Evolutionary conservation across 2,113 vertebrate genomes (phyloP), one percentile per base, ranked within the genome.

Genomic region (Eublepharis macularius): DNA sequence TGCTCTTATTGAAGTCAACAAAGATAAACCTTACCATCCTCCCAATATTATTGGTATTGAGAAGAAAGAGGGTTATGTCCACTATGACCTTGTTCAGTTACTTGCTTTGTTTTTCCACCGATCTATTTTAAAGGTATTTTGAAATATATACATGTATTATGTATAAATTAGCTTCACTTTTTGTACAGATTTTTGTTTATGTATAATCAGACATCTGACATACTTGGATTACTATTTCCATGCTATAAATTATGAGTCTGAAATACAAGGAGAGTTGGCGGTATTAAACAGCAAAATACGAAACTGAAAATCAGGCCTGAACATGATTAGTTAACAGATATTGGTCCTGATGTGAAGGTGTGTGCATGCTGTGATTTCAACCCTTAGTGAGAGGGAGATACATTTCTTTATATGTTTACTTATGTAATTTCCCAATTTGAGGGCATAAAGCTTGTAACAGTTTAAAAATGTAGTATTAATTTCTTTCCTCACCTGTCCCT

Each of bases 21-120:
- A 95, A 91, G 96, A 96, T 70, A 98, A 97, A 90, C 98, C 98
- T 0, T 98, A 97, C 89, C 94, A 97, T 87, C 96, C 97, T 2
- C 97, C 98, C 34, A 99, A 99, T 94, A 99, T 99, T 94, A 98
- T 99, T n/a, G 98, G 98, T 1, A 97, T 98, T 88, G 98, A 99
- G 89, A 99, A 99, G 95, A 99, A 99, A 94, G 98, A 99, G 0
- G 98, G 98, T 41, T 99, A 99, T 0, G 98, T 99, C 41, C 98
- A 97, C 89, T 99, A 98, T 1, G 98, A 99, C 89, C 97, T 99
- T 88, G 94, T 99, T 87, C 98, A 99, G 89, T 95, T 99, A 72
- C 96, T 99, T 84, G 98, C 98, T 63, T 97, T 99, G 21, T 99
- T 99, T 96, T 99, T 99, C 91, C 98, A 99, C 87, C 97, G 98